These are phyloP conservation scores for Chaenogobius annularis DNA, from an alignment of 2,113 vertebrate genomes.

Conservation along the genomic window DNA sequence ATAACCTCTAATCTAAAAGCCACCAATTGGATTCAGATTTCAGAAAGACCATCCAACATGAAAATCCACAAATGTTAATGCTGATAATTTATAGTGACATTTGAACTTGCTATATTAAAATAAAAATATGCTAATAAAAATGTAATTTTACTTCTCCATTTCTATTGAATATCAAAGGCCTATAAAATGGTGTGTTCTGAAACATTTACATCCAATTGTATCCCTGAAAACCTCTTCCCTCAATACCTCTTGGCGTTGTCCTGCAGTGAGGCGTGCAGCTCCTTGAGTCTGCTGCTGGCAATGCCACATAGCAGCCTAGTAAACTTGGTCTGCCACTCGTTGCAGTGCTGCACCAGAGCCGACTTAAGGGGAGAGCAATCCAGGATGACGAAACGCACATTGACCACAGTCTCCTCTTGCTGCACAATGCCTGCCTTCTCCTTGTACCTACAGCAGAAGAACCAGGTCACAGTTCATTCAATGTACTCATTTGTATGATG, in stretches of 20 bases:
- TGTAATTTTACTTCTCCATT: too few relatives aligned
- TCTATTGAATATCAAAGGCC: too few relatives aligned
- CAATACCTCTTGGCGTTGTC: conserved; percentile 63
- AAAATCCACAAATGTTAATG: too few relatives aligned
- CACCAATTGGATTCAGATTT: too few relatives aligned
- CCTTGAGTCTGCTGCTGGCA: conserved; percentile 32
- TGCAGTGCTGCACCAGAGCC: conserved; percentile 58
- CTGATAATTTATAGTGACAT: too few relatives aligned
- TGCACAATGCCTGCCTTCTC: conserved; percentile 53
- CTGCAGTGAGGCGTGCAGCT: conserved; percentile 42
- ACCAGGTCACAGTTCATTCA: neutral
- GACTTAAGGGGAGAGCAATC: conserved; percentile 63
- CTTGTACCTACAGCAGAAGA: conserved; percentile 44
- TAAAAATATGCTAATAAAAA: too few relatives aligned
- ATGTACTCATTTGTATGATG: too few relatives aligned
- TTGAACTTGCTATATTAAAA: too few relatives aligned
- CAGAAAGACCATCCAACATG: too few relatives aligned
- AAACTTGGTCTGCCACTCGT: conserved; percentile 61
- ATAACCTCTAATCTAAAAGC: too few relatives aligned
- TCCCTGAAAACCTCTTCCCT: neutral
- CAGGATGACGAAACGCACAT: conserved; percentile 51
- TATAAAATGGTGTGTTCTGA: neutral
- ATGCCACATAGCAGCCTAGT: conserved; percentile 54
- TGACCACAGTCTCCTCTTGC: conserved; percentile 50
- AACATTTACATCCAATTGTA: too few relatives aligned